Base-by-base conservation (phyloP, 2,113 vertebrate species). In the Oxyura jamaicensis region DNA sequence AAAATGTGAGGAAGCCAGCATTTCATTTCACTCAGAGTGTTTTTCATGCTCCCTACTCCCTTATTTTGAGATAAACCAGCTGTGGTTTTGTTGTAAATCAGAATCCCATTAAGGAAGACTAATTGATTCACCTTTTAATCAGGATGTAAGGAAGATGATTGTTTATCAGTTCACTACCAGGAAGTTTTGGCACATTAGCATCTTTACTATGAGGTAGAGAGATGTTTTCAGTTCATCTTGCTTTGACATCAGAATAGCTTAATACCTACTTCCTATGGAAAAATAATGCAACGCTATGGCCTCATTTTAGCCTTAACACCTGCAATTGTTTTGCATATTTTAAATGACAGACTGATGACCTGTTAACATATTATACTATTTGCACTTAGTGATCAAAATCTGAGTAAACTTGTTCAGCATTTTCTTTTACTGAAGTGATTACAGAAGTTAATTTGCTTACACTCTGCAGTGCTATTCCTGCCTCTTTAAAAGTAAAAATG, bases 51-150 rank as follows among this genome's bases (percentile, higher is more conserved):
- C 65, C 0, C 0, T 50, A 74, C 48, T 93, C 77, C 22, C 71
- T 81, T 78, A 55, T 62, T 84, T 82, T 82, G 73, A 86, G 75
- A 82, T 29, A 79, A 95, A 79, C 33, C 90, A 94, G 66, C 69
- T 91, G 74, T 58, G 77, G 48, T 65, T 92, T 86, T 82, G 58
- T 86, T 69, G 77, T 66, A 74, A 63, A 88, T 83, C 50, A 88
- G 36, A 83, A 94, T 84, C 69, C 20, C 52, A 62, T 96, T 95
- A 93, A 83, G 66, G 62, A 86, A 86, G 56, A 97, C 83, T 91
- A 93, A 91, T 79, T 86, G 79, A 85, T 94, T 95, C 94, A 92
- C 84, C 91, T 95, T 91, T 94, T 84, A 95, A 93, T 86, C 31
- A 11, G 90, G 62, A 88, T 82, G 81, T 46, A 21, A 59, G 46